Conservation (phyloP, 2,888 invertebrate species). For the Tipula lateralis region DNA sequence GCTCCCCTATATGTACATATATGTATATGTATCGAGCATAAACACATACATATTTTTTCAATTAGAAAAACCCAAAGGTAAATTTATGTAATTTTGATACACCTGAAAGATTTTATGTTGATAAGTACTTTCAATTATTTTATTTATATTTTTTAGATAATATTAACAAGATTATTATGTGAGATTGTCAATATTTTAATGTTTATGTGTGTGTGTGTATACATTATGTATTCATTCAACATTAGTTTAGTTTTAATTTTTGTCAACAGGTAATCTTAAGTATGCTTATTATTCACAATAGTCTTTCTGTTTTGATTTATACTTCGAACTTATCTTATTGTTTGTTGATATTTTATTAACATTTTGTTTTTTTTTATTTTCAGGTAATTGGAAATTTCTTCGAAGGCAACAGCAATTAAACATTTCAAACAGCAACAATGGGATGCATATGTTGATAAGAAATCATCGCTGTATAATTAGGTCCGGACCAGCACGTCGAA, state of each 20-base stretch:
- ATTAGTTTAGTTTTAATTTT: neutral
- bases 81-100: constrained; percentile 11
- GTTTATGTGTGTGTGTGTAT: neutral
- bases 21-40: neutral
- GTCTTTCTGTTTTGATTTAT: neutral
- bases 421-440: no score
- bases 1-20: neutral
- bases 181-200: neutral
- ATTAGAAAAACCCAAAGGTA: constrained; percentile 1
- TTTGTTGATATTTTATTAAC: no score
- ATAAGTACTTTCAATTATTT: constrained; percentile 1
- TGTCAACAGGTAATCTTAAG: neutral
- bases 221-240: no score
- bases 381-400: no score
- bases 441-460: no score
- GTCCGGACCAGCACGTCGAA: no score
- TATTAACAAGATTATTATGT: neutral
- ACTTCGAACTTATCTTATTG: no score
- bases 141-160: neutral
- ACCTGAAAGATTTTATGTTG: constrained; percentile 13
- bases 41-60: neutral
- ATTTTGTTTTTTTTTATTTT: no score
- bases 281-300: neutral
- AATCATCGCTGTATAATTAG: no score
- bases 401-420: no score